Base-by-base conservation (phyloP, 2,113 vertebrate species). In the Melanerpes formicivorus region DNA sequence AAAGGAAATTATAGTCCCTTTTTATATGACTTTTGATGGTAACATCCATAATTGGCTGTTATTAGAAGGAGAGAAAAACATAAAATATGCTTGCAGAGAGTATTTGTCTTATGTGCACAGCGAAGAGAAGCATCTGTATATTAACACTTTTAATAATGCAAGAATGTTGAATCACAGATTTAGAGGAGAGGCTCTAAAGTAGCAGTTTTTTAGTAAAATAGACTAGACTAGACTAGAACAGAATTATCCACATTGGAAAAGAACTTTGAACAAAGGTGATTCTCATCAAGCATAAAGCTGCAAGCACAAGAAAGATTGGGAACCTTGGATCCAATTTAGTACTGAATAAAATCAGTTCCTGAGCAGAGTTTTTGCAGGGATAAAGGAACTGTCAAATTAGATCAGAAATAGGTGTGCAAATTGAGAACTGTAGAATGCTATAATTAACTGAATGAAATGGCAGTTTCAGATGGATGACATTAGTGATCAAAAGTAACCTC, bases 401-500 rank as follows among this genome's bases (percentile, higher is more conserved):
- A 91, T 48, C 66, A 88, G 50, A 93, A 94, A 81, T 58, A 54
- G 62, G 11, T 78, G 30, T 74, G 62, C 62, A 79, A 88, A 91
- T 5, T 76, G 63, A 84, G 34, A 88, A 65, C 4, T 79, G 19
- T 29, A 64, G 48, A 86, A 93, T 69, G 23, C 9, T 90, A 79
- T 73, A 92, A 93, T 65, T 90, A 84, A 65, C 59, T 55, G 70
- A 88, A 91, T 86, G 80, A 78, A 78, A 11, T 40, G 55, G 14
- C 77, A 94, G 73, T 56, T 78, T 87, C 34, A 70, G 17, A 73
- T 78, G 69, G 83, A 90, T 72, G 29, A 59, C 34, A 72, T 65
- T 81, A 69, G 22, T 58, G 77, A 93, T 54, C 30, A 76, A 93
- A 94, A 79, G 77, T 80, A 90, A 91, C 9, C 37, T 78, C 62